Conservation (phyloP, 2,888 invertebrate species). For the Eupithecia insigniata region DNA sequence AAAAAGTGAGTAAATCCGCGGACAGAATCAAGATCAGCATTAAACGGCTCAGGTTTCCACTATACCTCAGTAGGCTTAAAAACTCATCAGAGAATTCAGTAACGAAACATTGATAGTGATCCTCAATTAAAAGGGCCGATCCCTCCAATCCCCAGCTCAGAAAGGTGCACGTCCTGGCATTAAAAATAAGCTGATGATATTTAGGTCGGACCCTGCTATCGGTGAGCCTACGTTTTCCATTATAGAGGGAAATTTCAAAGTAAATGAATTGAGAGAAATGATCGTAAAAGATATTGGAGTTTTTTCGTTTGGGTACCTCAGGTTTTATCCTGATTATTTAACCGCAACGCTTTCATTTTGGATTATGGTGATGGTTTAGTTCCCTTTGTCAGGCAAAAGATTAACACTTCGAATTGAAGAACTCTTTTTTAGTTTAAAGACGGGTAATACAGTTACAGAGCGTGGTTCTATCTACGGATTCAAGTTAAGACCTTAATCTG, state of each 20-base stretch:
- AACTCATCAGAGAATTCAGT: slow-evolving; percentile 59
- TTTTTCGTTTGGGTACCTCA: slow-evolving; percentile 6
- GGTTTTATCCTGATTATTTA: slow-evolving; percentile 1
- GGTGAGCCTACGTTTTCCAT: slow-evolving; percentile 35
- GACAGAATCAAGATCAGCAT: not conserved
- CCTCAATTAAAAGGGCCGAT: slow-evolving; percentile 57
- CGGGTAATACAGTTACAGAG: no score
- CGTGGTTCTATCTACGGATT: no score
- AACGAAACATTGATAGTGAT: slow-evolving; percentile 53
- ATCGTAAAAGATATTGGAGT: not conserved
- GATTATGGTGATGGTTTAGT: not conserved
- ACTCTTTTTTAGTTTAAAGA: no score
- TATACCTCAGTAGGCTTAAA: slow-evolving; percentile 52
- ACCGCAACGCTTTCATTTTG: not conserved
- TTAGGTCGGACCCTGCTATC: slow-evolving; percentile 34
- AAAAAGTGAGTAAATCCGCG: not conserved
- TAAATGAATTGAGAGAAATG: slow-evolving; percentile 31
- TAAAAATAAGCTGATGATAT: slow-evolving; percentile 50
- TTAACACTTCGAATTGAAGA: no score
- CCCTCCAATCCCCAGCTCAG: slow-evolving; percentile 51
- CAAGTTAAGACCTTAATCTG: no score
- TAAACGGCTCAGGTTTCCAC: slow-evolving; percentile 16
- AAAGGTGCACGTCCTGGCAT: slow-evolving; percentile 48
- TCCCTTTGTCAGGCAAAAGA: no score
- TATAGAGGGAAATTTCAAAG: slow-evolving; percentile 29